Evolutionary conservation across 2,113 vertebrate genomes (phyloP), one percentile per base, ranked within the genome.

Genomic region (Oplegnathus fasciatus): DNA sequence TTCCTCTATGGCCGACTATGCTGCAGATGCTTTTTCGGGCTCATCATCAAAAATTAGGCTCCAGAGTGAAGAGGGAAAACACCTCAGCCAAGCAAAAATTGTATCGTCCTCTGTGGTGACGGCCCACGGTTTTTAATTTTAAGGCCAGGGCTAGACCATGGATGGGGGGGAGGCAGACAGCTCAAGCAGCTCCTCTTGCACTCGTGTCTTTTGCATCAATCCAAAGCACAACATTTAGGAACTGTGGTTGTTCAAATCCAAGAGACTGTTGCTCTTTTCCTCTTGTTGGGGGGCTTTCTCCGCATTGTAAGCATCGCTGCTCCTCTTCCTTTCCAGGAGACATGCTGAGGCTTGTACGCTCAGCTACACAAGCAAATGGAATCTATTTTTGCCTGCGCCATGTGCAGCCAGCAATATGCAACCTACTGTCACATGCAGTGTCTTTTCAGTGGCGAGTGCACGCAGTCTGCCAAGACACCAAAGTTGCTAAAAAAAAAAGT

Each of bases 341-440:
- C 83, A 74, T 34, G 82, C 80, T 86, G 90, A 82, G 87, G 82
- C 86, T 67, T 44, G 79, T 84, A 82, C 85, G 78, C 86, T 88
- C 66, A 86, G 78, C 78, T 91, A 90, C 92, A 92, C 88, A 91
- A 88, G 88, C 80, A 91, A 94, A 92, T 79, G 62, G 62, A 72
- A 60, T 90, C 90, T 92, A 89, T 92, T 94, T 91, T 90, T 90
- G 86, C 65, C 87, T 48, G 78, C 52, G 17, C 86, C 61, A 66
- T 85, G 84, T 89, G 86, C 88, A 88, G 88, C 83, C 87, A 80
- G 81, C 81, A 90, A 84, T 87, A 78, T 78, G 74, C 77, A 83
- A 67, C 84, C 81, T 55, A 71, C 85, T 90, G 90, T 90, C 86
- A 91, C 71, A 84, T 83, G 86, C 48, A 50, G 72, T 64, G 75